A percentile compares a stretch with the other conserved stretches of the same genome.
Evolutionary conservation across 2,888 invertebrate genomes (phyloP).

Genomic region (Amaurobius ferox): DNA sequence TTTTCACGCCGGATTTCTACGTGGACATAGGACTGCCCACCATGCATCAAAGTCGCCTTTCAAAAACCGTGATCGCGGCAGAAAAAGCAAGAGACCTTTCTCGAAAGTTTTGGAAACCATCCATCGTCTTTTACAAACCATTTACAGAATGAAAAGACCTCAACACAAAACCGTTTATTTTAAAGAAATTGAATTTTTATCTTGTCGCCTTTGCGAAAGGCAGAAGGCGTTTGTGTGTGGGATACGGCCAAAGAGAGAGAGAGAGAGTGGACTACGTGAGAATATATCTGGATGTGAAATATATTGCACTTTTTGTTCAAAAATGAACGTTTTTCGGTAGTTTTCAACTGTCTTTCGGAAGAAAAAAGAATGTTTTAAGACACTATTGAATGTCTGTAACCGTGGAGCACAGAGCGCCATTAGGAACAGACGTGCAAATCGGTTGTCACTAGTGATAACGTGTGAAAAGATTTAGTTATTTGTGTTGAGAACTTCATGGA

Average conservation of each 20-base stretch:
- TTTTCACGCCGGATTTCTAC: conserved; percentile 48
- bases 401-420: no score
- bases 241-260: no score
- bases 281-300: background rate
- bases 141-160: conserved; percentile 60
- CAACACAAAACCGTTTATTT: conserved; percentile 61
- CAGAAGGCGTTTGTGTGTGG: background rate
- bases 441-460: no score
- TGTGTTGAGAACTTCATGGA: no score
- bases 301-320: background rate
- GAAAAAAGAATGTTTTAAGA: no score
- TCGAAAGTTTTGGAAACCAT: conserved; percentile 36
- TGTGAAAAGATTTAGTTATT: no score
- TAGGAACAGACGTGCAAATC: no score
- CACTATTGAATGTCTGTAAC: no score
- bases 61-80: conserved; percentile 10
- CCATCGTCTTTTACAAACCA: conserved; percentile 64
- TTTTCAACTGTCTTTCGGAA: no score
- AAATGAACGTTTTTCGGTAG: no score
- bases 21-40: conserved; percentile 49
- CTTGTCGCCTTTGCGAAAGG: conserved; percentile 9
- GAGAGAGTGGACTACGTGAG: background rate
- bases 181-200: conserved; percentile 71
- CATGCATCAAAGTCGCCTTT: conserved; percentile 50
- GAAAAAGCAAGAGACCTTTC: conserved; percentile 17